Conservation (phyloP, 2,797 vertebrate species). For the Sebastes melanostomus region DNA sequence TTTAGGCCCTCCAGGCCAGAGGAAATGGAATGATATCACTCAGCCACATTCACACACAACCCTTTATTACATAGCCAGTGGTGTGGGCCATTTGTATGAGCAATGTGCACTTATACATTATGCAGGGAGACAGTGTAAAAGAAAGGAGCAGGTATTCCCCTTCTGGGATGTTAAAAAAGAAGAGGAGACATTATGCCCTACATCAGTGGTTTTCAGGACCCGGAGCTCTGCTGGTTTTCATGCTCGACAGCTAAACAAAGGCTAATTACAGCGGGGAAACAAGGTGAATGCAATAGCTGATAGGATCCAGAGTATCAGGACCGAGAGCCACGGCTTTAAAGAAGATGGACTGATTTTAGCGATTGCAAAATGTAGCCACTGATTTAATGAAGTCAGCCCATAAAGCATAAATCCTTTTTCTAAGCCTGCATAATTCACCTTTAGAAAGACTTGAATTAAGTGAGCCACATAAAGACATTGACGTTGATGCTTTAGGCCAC, state of each 20-base stretch:
- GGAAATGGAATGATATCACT: constrained; percentile 61
- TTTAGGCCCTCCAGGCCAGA: constrained; percentile 37
- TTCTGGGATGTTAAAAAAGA: constrained; percentile 48
- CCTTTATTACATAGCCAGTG: constrained; percentile 61
- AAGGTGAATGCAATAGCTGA: constrained; percentile 31
- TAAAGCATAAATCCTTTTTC: constrained; percentile 35
- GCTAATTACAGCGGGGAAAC: constrained; percentile 47
- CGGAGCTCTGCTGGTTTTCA: constrained; percentile 24
- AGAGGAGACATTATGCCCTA: constrained; percentile 23
- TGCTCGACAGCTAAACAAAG: constrained; percentile 33
- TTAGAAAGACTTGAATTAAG: constrained; percentile 49
- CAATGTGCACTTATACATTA: constrained; percentile 49
- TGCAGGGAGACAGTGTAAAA: constrained; percentile 39
- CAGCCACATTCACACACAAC: constrained; percentile 44
- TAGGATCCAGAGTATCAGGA: constrained; percentile 22
- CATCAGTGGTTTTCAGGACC: constrained; percentile 34
- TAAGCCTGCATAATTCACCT: constrained; percentile 56
- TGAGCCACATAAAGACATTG: constrained; percentile 27
- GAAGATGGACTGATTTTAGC: constrained; percentile 35
- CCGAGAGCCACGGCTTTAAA: not conserved
- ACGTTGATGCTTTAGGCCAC: constrained; percentile 44
- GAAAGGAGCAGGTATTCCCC: constrained; percentile 48
- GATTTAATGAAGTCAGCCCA: constrained; percentile 41
- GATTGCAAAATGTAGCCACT: constrained; percentile 30
- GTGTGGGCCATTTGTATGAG: constrained; percentile 62